phyloP scores from a whole-genome alignment of 1,140 invertebrate genomes.

The Diabrotica undecimpunctata region DNA sequence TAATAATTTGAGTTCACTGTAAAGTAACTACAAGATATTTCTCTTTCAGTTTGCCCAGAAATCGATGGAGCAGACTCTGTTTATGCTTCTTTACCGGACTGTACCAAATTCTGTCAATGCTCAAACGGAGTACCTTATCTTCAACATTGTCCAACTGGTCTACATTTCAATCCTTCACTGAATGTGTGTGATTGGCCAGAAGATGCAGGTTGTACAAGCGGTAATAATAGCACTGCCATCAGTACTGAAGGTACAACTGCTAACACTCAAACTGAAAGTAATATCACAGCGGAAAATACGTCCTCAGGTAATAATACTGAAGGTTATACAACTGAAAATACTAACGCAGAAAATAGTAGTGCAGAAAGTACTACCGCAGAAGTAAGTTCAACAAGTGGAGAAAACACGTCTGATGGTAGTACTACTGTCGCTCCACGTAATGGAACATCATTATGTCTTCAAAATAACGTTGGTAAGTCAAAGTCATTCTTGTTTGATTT shows the following conservation, averaged over 20 bases:
- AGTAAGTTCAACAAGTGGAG: too few species aligned
- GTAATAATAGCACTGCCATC: background rate
- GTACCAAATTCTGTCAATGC: constrained; percentile 57
- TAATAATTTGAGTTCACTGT: too few species aligned
- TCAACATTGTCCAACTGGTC: constrained; percentile 40
- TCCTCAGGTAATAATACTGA: background rate
- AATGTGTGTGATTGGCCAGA: constrained; percentile 45
- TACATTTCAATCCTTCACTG: constrained; percentile 45
- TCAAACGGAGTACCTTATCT: constrained; percentile 47
- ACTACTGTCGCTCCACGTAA: background rate
- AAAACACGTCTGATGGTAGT: too few species aligned
- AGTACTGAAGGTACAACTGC: background rate
- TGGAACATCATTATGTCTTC: background rate
- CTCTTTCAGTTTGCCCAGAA: constrained; percentile 9
- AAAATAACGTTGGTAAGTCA: background rate
- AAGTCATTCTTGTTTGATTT: too few species aligned
- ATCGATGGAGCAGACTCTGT: constrained; percentile 36
- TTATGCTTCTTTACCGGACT: constrained; percentile 51
- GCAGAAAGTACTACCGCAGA: too few species aligned
- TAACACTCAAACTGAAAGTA: background rate
- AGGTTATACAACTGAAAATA: background rate
- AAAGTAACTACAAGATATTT: background rate
- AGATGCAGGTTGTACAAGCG: constrained; percentile 37
- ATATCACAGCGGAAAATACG: background rate
- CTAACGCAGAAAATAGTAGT: background rate